Evolutionary conservation across 1,140 invertebrate species (phyloP).

Genomic region (Batillaria attramentaria): DNA sequence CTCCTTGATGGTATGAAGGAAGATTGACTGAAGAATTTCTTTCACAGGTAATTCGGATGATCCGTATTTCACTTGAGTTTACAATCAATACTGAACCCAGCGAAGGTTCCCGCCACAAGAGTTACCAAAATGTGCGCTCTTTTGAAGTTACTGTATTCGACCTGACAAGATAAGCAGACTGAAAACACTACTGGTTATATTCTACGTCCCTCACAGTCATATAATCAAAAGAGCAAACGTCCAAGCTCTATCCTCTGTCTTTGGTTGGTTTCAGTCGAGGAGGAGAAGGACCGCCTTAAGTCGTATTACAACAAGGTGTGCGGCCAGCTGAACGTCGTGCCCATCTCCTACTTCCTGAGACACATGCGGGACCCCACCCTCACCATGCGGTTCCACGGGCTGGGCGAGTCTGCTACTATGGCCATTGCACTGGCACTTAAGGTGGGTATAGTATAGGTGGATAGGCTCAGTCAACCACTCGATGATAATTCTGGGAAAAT

Average conservation of each 20-base stretch:
- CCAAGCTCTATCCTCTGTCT: not conserved
- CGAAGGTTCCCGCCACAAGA: too few species aligned
- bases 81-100: too few species aligned
- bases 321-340: constrained; percentile 64
- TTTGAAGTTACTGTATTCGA: not conserved
- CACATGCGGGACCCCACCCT: constrained; percentile 65
- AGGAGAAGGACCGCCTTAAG: constrained; percentile 52
- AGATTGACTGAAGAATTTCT: too few species aligned
- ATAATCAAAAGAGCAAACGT: not conserved
- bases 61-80: too few species aligned
- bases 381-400: constrained; percentile 68
- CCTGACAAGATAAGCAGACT: not conserved
- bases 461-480: too few species aligned
- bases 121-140: too few species aligned
- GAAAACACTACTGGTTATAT: not conserved
- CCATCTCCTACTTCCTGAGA: constrained; percentile 67
- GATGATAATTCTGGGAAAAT: too few species aligned
- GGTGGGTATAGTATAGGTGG: too few species aligned
- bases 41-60: too few species aligned
- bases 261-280: constrained; percentile 20
- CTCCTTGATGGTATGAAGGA: too few species aligned
- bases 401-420: constrained; percentile 62
- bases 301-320: constrained; percentile 64
- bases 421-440: constrained; percentile 68
- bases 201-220: not conserved